Base-by-base conservation (phyloP, 1,140 invertebrate genomes). In the Forficula auricularia region DNA sequence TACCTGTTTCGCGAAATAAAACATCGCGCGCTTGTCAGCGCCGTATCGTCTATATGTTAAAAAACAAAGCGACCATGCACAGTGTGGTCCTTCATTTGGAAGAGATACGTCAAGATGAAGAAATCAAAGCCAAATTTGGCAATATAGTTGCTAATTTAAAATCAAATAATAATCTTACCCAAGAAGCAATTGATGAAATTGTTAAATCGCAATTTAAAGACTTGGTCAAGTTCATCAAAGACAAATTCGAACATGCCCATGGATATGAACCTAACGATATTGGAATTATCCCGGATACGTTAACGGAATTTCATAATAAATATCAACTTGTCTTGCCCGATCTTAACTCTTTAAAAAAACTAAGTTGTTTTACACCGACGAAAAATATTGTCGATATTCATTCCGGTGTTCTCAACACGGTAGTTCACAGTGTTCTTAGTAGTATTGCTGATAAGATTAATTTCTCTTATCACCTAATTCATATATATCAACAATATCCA, bases 401-500 rank as follows among this genome's bases (percentile, higher is more conserved):
- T 34, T 51, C 47, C 38, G 42, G 47, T 30, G 54, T 59, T 22
- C 52, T 62, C 2, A 52, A 56, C 33, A 50, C 54, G 14, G 48
- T 60, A 3, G 55, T 62, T 15, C 48, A 57, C 48, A 74, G 74
- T 51, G 70, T 73, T 0, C 60, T 82, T 47, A 72, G 70, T 42
- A 70, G 67, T 42, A 62, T 61, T 14, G 64, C 67, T 16, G 73
- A 79, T 46, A 69, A 71, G 50, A 64, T 66, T 4, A 66, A 66
- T 0, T 75, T 68, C 60, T 68, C 68, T 1, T 71, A 73, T 50
- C 73, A 79, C 27, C 54, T 80, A n/a, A 79, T 77, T 45, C 68
- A 71, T 48, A 67, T 81, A 19, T 82, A 79, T 49, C 75, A 80
- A 47, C 68, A 76, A 45, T 82, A 75, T 58, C 67, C 73, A 0